Percentiles rank a stretch among this genome's conserved stretches.
Evolutionary conservation across 2,888 invertebrate species (phyloP).

Genomic region (Alloscopus bannaensis): DNA sequence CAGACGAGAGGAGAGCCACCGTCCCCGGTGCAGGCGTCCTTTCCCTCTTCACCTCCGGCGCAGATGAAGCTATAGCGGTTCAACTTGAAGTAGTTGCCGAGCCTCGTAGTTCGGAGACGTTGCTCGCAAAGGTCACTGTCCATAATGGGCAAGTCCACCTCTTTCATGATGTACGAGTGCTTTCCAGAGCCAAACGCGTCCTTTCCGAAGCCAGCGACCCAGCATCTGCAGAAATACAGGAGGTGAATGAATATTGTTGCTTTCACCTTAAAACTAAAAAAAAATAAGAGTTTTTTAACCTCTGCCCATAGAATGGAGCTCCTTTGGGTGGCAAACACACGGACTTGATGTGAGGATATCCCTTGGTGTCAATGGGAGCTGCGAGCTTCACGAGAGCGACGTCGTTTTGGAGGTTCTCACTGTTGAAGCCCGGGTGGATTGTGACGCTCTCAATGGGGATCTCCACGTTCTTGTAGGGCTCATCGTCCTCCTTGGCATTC

Average conservation of each 20-base stretch:
- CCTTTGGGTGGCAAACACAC: slow-evolving; percentile 77
- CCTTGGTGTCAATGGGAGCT: slow-evolving; percentile 75
- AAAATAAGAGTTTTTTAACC: slow-evolving; percentile 65
- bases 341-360: slow-evolving; percentile 76
- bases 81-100: slow-evolving; percentile 81
- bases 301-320: slow-evolving; percentile 76
- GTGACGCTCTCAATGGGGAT: slow-evolving; percentile 79
- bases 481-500: slow-evolving; percentile 82
- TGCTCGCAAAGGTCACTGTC: slow-evolving; percentile 81
- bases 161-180: slow-evolving; percentile 83
- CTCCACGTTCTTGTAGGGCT: slow-evolving; percentile 82
- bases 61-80: slow-evolving; percentile 84
- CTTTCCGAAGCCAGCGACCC: slow-evolving; percentile 89
- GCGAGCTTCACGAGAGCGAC: slow-evolving; percentile 86
- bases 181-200: slow-evolving; percentile 78
- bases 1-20: slow-evolving; percentile 86
- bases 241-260: not conserved
- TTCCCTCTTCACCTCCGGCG: slow-evolving; percentile 86
- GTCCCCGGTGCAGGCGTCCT: slow-evolving; percentile 88
- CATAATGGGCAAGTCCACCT: slow-evolving; percentile 85
- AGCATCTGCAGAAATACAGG: slow-evolving; percentile 74
- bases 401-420: slow-evolving; percentile 86
- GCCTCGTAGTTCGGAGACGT: slow-evolving; percentile 81
- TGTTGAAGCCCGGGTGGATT: slow-evolving; percentile 82
- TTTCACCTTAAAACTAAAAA: slow-evolving; percentile 62